Evolutionary conservation across 2,888 invertebrate species (phyloP).

Genomic region (Teinopalpus imperialis): DNA sequence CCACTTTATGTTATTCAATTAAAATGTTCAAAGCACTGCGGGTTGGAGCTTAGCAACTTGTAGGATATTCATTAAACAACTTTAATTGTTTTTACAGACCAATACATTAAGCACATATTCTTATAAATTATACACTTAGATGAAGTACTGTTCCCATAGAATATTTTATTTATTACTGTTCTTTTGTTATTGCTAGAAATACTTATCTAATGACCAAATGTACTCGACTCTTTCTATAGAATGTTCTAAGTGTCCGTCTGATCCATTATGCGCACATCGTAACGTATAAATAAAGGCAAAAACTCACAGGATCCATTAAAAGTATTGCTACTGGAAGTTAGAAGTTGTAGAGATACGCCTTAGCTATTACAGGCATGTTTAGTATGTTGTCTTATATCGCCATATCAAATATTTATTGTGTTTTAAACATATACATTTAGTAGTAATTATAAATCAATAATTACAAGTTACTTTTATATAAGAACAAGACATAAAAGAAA

Average conservation of each 20-base stretch:
- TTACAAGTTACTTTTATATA: too few species aligned
- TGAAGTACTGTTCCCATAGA: conserved; percentile 12
- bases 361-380: conserved; percentile 12
- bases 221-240: conserved; percentile 44
- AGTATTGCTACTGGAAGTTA: conserved; percentile 65
- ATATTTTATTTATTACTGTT: conserved; percentile 14
- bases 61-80: conserved; percentile 62
- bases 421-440: too few species aligned
- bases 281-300: conserved; percentile 79
- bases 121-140: conserved; percentile 7
- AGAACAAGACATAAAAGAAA: too few species aligned
- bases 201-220: conserved; percentile 28
- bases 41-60: conserved; percentile 53
- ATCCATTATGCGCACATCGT: conserved; percentile 78
- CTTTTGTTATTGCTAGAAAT: conserved; percentile 23
- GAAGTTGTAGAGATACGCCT: conserved; percentile 48
- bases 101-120: neutral
- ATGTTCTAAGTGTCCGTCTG: conserved; percentile 68
- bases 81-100: conserved; percentile 68
- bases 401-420: too few species aligned
- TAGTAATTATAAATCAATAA: too few species aligned
- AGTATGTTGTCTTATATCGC: neutral
- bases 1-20: conserved; percentile 59
- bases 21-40: conserved; percentile 56
- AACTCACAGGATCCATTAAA: conserved; percentile 80